Evolutionary conservation across 2,888 invertebrate species (phyloP).

Genomic region (Lordiphosa fenestrarum): DNA sequence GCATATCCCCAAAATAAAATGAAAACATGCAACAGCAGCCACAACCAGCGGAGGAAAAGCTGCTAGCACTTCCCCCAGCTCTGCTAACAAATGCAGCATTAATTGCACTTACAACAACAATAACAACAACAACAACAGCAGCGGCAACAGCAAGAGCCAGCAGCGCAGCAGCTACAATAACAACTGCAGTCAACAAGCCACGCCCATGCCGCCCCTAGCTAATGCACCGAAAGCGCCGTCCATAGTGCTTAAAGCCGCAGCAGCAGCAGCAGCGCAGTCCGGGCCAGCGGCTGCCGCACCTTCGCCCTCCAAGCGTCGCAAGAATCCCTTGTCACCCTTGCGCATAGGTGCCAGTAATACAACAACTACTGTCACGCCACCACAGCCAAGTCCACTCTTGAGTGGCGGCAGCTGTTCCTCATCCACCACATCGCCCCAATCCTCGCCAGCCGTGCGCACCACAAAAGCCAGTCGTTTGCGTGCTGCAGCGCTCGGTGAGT

Average conservation of each 20-base stretch:
- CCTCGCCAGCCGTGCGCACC: conserved; percentile 82
- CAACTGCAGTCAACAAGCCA: conserved; percentile 50
- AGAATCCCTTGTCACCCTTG: conserved; percentile 71
- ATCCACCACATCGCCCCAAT: conserved; percentile 53
- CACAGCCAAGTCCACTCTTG: conserved; percentile 54
- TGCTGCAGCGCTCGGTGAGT: conserved; percentile 83
- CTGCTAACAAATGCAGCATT: conserved; percentile 51
- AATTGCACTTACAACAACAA: conserved; percentile 52
- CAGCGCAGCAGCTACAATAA: conserved; percentile 48
- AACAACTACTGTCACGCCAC: conserved; percentile 35
- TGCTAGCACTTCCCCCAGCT: conserved; percentile 23
- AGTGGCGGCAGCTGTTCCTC: conserved; percentile 45
- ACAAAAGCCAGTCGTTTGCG: conserved; percentile 87
- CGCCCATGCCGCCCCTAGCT: conserved; percentile 72
- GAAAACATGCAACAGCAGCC: conserved; percentile 19
- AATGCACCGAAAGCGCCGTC: conserved; percentile 56
- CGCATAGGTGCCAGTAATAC: conserved; percentile 31
- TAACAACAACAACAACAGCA: conserved; percentile 46
- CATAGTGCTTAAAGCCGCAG: conserved; percentile 61
- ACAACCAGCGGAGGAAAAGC: conserved; percentile 41
- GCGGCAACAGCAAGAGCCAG: conserved; percentile 34
- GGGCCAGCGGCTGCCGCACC: conserved; percentile 8
- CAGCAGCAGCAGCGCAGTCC: conserved; percentile 43
- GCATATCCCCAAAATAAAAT: conserved; percentile 28
- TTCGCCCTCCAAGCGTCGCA: conserved; percentile 65